A percentile compares a stretch with the other conserved stretches of the same genome.
These are phyloP conservation scores for Noctua janthe DNA, from an alignment of 2,888 invertebrate genomes.

Conservation along the genomic window DNA sequence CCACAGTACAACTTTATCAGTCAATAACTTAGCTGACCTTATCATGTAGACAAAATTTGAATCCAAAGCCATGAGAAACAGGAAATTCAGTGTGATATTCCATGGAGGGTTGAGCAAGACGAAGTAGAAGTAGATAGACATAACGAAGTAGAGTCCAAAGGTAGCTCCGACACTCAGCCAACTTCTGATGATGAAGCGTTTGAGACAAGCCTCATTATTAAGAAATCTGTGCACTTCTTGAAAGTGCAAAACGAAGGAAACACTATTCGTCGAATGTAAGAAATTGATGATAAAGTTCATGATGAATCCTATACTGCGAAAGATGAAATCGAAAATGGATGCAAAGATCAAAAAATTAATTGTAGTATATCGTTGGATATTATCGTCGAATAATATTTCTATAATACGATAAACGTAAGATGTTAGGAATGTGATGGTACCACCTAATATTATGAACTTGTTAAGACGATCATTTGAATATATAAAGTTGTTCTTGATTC, in stretches of 20 bases:
- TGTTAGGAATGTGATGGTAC: neutral
- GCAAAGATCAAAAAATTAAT: neutral
- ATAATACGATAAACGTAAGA: neutral
- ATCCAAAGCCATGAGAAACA: neutral
- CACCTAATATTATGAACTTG: neutral
- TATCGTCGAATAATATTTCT: neutral
- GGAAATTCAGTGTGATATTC: neutral
- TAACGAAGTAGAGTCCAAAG: neutral
- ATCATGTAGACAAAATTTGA: neutral
- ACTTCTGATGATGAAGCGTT: neutral
- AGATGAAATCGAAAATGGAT: neutral
- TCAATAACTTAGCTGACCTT: neutral
- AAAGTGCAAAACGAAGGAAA: neutral
- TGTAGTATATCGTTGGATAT: neutral
- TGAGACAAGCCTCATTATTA: neutral
- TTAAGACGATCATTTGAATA: neutral
- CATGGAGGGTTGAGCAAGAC: neutral
- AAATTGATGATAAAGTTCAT: neutral
- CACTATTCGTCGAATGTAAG: neutral
- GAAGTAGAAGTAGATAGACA: neutral
- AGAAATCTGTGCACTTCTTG: neutral
- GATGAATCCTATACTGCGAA: neutral
- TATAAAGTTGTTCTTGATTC: neutral
- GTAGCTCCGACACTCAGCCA: neutral
- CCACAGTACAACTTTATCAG: neutral